Evolutionary conservation across 2,797 vertebrate species (phyloP).

Genomic region (Microctenopoma stevenorrisi): DNA sequence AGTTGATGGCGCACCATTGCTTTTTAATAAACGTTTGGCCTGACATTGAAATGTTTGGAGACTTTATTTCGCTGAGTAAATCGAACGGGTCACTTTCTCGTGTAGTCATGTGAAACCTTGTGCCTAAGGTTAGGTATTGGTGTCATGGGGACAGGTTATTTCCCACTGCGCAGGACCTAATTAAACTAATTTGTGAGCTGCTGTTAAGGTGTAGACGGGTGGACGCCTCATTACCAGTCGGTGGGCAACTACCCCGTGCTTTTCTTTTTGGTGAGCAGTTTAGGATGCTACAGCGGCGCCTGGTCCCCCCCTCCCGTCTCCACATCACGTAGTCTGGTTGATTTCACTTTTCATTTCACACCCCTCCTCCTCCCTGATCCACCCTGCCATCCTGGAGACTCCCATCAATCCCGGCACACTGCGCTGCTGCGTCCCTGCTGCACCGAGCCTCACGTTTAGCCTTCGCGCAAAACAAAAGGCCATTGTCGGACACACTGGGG

Average conservation of each 20-base stretch:
- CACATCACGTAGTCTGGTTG: slow-evolving; percentile 51
- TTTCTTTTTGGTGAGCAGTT: not conserved
- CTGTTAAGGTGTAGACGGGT: not conserved
- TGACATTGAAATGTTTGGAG: slow-evolving; percentile 6
- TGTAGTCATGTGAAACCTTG: not conserved
- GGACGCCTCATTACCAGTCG: not conserved
- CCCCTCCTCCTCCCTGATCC: slow-evolving; percentile 40
- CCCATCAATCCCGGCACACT: slow-evolving; percentile 51
- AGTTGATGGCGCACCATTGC: slow-evolving; percentile 42
- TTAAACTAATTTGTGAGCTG: not conserved
- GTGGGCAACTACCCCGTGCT: not conserved
- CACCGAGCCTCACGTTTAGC: not conserved
- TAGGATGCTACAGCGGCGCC: slow-evolving; percentile 15
- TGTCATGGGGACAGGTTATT: too few relatives aligned
- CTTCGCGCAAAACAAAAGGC: not conserved
- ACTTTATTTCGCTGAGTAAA: slow-evolving; percentile 41
- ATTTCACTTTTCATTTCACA: slow-evolving; percentile 72
- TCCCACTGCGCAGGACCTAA: not conserved
- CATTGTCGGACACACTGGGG: not conserved
- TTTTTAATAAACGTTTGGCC: slow-evolving; percentile 59
- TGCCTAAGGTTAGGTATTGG: too few relatives aligned
- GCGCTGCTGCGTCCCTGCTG: slow-evolving; percentile 23
- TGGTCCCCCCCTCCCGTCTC: not conserved
- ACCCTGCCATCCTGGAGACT: slow-evolving; percentile 52
- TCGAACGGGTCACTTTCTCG: not conserved